Evolutionary conservation across 2,888 invertebrate species (phyloP), one percentile per base, ranked within the genome.

Genomic region (Orchesella flavescens): DNA sequence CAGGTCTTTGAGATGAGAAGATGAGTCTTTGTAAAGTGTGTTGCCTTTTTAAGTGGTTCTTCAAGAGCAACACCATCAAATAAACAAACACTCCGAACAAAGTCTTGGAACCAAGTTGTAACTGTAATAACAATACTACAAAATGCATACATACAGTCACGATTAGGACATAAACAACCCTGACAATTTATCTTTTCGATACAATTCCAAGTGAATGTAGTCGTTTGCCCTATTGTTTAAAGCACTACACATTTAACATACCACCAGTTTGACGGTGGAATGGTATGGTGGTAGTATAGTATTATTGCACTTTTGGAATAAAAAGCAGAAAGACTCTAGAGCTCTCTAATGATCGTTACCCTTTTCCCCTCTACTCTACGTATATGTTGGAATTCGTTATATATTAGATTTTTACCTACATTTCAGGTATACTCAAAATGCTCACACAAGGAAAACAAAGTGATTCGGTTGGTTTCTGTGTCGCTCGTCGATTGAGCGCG

Each of bases 181-280:
- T 23, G 23, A 59, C 72, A 79, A 79, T 79, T 72, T 79, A 79
- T 79, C 79, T 79, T 79, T 21, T 49, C 61, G 34, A 69, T 24
- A 68, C 43, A 13, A 10, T 7, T 5, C 63, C 2, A 17, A 34
- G 34, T 34, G 34, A 34, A 7, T 2, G 34, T 34, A 34, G 34
- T 34, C 7, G 7, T 2, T 34, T 34, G 34, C 34, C n/a, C n/a
- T n/a, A n/a, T n/a, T n/a, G n/a, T n/a, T 34, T 34, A 34, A 7
- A 34, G 34, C n/a, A n/a, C n/a, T n/a, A n/a, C n/a, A n/a, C n/a
- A n/a, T 34, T 34, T 34, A 34, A 2, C 34, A 34, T 34, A 34
- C 34, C n/a, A n/a, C n/a, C n/a, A 53, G 4, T 53, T 3, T n/a
- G 53, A 10, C n/a, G 53, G 53, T 53, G 53, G n/a, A n/a, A n/a